Base-by-base conservation (phyloP, 2,797 vertebrate species). In the Schizopygopsis pylzovi region DNA sequence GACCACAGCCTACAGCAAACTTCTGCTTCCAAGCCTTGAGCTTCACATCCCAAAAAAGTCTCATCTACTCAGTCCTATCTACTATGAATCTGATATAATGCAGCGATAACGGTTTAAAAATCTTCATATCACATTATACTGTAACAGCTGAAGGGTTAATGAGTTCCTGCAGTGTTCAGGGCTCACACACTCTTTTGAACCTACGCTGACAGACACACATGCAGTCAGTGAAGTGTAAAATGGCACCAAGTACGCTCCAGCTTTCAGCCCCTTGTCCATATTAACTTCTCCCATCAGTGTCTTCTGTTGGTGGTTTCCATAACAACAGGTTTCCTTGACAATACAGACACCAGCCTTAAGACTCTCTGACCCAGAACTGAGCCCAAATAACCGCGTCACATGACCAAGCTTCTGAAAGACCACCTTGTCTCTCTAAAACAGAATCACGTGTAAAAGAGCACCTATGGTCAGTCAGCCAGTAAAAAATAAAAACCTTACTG, bases 361-460 rank as follows among this genome's bases (percentile, higher is more conserved):
- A 80, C 71, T 77, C 82, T 39, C 61, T 85, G 79, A 85, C 83
- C 79, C 79, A 82, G 73, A 85, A 78, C 79, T 45, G 67, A 70
- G 63, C 28, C 56, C 52, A 77, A 82, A 71, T 33, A 85, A 65
- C 25, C 37, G 13, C 16, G 79, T 92, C 81, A 81, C 85, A 90
- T 91, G 85, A 91, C 88, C 86, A 76, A 68, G 81, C 52, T 81
- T 86, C 41, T 92, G 89, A 93, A 94, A 94, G 91, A 83, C 59
- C 70, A 82, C 49, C 84, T 75, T 88, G 72, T 90, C 88, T 90
- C 85, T 80, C 77, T 89, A 22, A 86, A 82, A 82, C 71, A 71
- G 49, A 65, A 59, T 68, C 73, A 81, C 47, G 91, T 37, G 86
- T 83, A 84, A 80, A 88, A 72, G 79, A 47, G 25, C 84, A 85